Evolutionary conservation across 1,140 invertebrate genomes (phyloP), one percentile per base, ranked within the genome.

Genomic region (Dryas iulia): DNA sequence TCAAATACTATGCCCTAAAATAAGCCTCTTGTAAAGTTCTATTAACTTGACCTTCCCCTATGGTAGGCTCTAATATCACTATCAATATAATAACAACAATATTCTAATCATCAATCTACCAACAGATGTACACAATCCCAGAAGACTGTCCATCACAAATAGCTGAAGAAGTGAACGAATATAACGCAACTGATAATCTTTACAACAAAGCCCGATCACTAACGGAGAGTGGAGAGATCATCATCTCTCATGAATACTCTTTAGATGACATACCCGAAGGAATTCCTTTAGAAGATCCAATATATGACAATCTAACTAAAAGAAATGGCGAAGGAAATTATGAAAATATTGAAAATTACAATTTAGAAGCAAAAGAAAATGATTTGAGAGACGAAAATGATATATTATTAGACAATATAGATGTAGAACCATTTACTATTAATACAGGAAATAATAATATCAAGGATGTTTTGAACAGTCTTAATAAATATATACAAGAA

Each of bases 211-310:
- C 86, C 0, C 83, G 76, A 30, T 83, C 87, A 0, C 56, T 86
- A 0, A 59, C 58, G 0, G 78, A 86, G 24, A 73, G 72, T 21
- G 79, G 75, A 1, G 87, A 89, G 26, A 79, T 88, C 5, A 28
- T 87, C 21, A 86, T 90, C 11, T 83, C 72, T 0, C 64, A 90
- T 12, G 86, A 90, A 12, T 86, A 80, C 52, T 77, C 82, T 0
- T 86, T 85, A 23, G 86, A 89, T 54, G 86, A 91, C 52, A 82
- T 89, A 14, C 84, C 87, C 8, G 86, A 86, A 62, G 86, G 85
- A 0, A 79, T 85, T 33, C 86, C 87, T 2, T 63, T 89, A 2
- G 88, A 90, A 47, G 86, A 90, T 28, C 88, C 87, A 0, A 57
- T 86, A 4, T 89, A 83, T 53, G 88, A 90, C 2, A 87, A 87